Evolutionary conservation across 2,888 invertebrate genomes (phyloP), one percentile per base, ranked within the genome.

Genomic region (Cremastobaeus sp.): DNA sequence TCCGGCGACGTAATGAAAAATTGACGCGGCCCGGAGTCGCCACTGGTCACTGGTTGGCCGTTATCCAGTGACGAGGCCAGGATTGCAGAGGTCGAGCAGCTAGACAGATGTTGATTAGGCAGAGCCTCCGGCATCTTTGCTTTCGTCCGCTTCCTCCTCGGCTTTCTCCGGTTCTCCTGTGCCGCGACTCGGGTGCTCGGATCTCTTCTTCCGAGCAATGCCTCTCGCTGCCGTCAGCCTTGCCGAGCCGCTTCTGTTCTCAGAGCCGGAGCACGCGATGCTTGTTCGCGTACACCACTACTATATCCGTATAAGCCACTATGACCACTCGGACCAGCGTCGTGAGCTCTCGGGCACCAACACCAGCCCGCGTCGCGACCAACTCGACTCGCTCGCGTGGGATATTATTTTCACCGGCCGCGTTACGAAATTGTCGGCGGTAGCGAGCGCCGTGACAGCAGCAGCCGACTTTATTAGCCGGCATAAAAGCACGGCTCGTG

Each of bases 61-160:
- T 60, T 73, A 60, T 60, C 20, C 65, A 60, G 65, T 66, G 66
- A 59, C 57, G 60, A 70, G 74, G 45, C 50, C 62, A n/a, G n/a
- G 71, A 73, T 74, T 75, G 78, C 70, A 74, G 70, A 77, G 77
- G 79, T 79, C 78, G 78, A 77, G 76, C 68, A 81, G 79, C 78
- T 81, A 83, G 84, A 81, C 82, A 82, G 83, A 85, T 82, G 84
- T 83, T 84, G 85, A 85, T 84, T 85, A 84, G 85, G 79, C 73
- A 66, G 45, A 76, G 84, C 82, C 81, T 64, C 73, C 54, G 82
- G 81, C 80, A 70, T 66, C 74, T 68, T 70, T 74, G 59, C 76
- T 48, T 71, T 55, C 74, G 76, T 77, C 62, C 45, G 72, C 71
- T 47, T 66, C 52, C 54, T 59, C 62, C 50, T 62, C 62, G 20